Percentiles rank a stretch among this genome's conserved stretches.
These are phyloP conservation scores for Drosophila paulistorum DNA, from an alignment of 1,140 invertebrate species.

Conservation along the genomic window DNA sequence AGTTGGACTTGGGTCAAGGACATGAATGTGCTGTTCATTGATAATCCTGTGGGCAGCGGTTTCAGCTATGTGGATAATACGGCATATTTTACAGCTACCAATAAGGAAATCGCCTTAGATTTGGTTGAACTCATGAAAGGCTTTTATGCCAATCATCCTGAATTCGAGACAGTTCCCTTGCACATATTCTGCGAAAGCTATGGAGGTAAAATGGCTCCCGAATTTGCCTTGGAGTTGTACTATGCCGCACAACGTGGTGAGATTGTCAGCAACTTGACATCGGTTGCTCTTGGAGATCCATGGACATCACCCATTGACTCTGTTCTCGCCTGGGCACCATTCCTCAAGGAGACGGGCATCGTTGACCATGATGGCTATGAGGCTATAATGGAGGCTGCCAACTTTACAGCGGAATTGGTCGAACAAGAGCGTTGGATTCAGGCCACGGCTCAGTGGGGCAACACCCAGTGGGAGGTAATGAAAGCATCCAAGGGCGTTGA, in stretches of 20 bases:
- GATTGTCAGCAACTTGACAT: conserved; percentile 89
- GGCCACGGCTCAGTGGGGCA: conserved; percentile 87
- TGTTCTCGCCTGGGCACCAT: conserved; percentile 90
- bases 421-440: conserved; percentile 84
- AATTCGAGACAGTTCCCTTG: conserved; percentile 88
- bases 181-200: conserved; percentile 95
- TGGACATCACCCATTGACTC: conserved; percentile 94
- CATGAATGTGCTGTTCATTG: conserved; percentile 93
- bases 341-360: conserved; percentile 85
- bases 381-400: conserved; percentile 84
- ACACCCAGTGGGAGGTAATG: conserved; percentile 86
- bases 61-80: conserved; percentile 91
- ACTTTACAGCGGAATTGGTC: conserved; percentile 84
- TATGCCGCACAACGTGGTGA: conserved; percentile 87
- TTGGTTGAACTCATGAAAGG: conserved; percentile 88
- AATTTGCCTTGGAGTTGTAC: conserved; percentile 86
- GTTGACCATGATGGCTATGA: conserved; percentile 86
- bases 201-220: conserved; percentile 94
- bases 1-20: conserved; percentile 90
- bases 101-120: conserved; percentile 90
- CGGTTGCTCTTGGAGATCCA: conserved; percentile 91
- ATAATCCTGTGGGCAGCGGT: conserved; percentile 95
- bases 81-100: conserved; percentile 86
- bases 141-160: conserved; percentile 86
- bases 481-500: conserved; percentile 87